Evolutionary conservation across 2,797 vertebrate genomes (phyloP), one percentile per base, ranked within the genome.

Genomic region (Buceros bicornis): DNA sequence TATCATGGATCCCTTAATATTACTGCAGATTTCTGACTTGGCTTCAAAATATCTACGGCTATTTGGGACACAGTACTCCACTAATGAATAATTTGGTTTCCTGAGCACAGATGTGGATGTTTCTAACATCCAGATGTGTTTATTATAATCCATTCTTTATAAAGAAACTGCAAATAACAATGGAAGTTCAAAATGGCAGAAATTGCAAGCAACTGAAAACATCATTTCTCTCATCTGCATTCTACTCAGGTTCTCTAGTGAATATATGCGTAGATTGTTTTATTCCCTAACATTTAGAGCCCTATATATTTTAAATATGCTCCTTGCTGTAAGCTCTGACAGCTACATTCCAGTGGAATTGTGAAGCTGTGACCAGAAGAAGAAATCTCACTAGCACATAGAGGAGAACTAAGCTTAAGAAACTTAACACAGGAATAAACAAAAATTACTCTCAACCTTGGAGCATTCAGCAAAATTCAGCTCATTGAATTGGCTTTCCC

Each of bases 341-440:
- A 96, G 95, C 70, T 97, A 56, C 92, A 95, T 95, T 97, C 90
- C 86, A 82, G 71, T 92, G 81, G 83, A 97, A 92, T 96, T 94
- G 84, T 5, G 5, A 82, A 94, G 56, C 92, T 96, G 94, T 96
- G 96, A 95, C 94, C 90, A 94, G 86, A 90, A 79, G 86, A 87
- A 82, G 78, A 95, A 95, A 96, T 90, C 88, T 96, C 66, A 37
- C 90, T 82, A 90, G 60, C 74, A 80, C 54, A 80, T 81, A 93
- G 48, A 86, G 56, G 47, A 70, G 89, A 94, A 62, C 66, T 90
- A 58, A 89, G 82, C 81, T 87, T 82, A 82, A 70, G 86, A 90
- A 96, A 95, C 70, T 94, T 87, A 95, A 17, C 66, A 62, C 18
- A 82, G 81, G 58, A 92, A 95, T 95, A 97, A 97, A 96, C 95